Percentiles rank a stretch among this genome's conserved stretches.
Evolutionary conservation across 1,140 invertebrate species (phyloP).

Genomic region (Trypoxylus dichotomus): DNA sequence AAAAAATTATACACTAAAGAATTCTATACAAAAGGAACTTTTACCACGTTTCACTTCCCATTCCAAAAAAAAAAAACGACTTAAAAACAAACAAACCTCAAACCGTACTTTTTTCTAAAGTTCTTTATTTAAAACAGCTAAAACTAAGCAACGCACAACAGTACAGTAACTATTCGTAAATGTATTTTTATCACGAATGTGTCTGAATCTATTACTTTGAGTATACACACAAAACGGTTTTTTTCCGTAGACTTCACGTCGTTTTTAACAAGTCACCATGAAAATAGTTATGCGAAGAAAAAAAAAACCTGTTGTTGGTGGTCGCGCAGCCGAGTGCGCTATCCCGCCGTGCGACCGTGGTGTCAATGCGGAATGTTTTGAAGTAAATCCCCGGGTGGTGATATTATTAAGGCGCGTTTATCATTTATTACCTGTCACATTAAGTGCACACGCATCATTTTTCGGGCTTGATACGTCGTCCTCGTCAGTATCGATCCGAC

Average conservation of each 20-base stretch:
- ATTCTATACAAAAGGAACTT: too few species aligned
- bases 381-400: conserved; percentile 43
- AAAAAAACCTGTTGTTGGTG: neutral
- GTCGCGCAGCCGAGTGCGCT: neutral
- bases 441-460: conserved; percentile 19
- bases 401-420: conserved; percentile 38
- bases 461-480: neutral
- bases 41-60: too few species aligned
- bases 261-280: neutral
- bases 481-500: neutral
- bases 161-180: too few species aligned
- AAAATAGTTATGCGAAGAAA: neutral
- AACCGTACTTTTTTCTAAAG: too few species aligned
- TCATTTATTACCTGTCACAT: conserved; percentile 33
- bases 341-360: conserved; percentile 29
- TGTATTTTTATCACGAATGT: too few species aligned
- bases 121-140: too few species aligned
- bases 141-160: too few species aligned
- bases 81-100: too few species aligned
- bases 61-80: too few species aligned
- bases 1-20: too few species aligned
- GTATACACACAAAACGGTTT: too few species aligned
- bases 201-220: too few species aligned
- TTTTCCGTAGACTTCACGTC: neutral
- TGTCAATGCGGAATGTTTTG: conserved; percentile 41